Base-by-base conservation (phyloP, 2,797 vertebrate genomes). In the Aselliscus stoliczkanus region DNA sequence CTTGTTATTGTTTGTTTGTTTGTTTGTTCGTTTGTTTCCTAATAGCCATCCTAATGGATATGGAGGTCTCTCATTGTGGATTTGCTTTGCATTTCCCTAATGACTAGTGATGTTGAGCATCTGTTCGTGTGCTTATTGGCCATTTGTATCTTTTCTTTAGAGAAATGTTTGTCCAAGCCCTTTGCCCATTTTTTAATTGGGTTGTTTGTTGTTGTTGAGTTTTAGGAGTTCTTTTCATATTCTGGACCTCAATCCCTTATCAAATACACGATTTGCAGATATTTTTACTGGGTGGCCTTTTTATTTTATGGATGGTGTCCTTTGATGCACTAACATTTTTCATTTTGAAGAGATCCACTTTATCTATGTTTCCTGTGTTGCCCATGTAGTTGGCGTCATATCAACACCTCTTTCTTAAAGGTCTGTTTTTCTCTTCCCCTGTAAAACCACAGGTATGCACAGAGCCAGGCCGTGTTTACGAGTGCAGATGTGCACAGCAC, bases 381-480 rank as follows among this genome's bases (percentile, higher is more conserved):
- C 44, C 15, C 0, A 0, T 58, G 54, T 7, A 60, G 27, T 64
- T 7, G 39, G 17, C 31, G 47, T 60, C 7, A 7, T 56, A 75
- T 25, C 82, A 92, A 5, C 13, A 3, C 31, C n/a, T 93, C 50
- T n/a, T 96, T 93, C 87, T 73, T 88, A 82, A 80, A 91, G 34
- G 1, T 89, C 88, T 96, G 50, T 97, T 93, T 95, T 97, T 90
- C 80, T 13, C 84, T 82, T 83, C 50, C 65, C 52, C 1, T 0
- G 0, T 37, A 62, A 84, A 95, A 88, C 62, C 62, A 60, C 88
- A 98, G 98, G 89, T 99, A 98, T 75, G 95, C 98, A 60, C 98
- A 98, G 97, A 98, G 97, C 77, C 98, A 98, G 94, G 97, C 98
- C 11, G 69, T 98, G 92, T 98, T 98, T 96, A 98, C 95, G 81